Base-by-base conservation (phyloP, 2,797 vertebrate genomes). In the Pipistrellus nathusii region DNA sequence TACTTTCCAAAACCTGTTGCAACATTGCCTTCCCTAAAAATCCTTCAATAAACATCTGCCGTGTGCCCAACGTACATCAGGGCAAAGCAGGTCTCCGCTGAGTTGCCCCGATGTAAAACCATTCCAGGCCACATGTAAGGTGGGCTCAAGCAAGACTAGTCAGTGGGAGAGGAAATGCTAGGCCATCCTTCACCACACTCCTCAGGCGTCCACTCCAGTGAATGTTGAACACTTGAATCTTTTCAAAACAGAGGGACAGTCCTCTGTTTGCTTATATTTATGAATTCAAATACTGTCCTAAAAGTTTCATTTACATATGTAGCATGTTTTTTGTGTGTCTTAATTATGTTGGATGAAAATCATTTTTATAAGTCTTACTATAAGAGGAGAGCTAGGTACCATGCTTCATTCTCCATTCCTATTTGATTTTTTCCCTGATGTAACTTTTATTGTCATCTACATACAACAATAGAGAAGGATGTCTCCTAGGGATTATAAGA, bases 211-310 rank as follows among this genome's bases (percentile, higher is more conserved):
- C 21, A 51, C 17, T 51, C 48, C 64, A 55, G 41, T 46, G 23
- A 35, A 73, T 51, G 27, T 73, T 73, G 32, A 62, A 44, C 18
- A 85, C 17, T 51, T 21, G 62, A 72, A 35, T 80, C n/a, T 83
- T 94, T 81, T 71, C n/a, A 44, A 64, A 85, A 46, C 20, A 78
- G 14, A 82, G 18, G 25, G 51, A 30, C 6, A 2, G 6, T 38
- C 30, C 90, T 86, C 10, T 27, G 27, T 62, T 82, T 82, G 73
- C 53, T 95, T 93, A n/a, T 59, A 2, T 78, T 53, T 69, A 64
- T 48, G 5, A 62, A 51, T 87, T 91, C 68, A 77, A 51, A 57
- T 23, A 8, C 46, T 25, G n/a, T 55, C 21, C 38, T 35, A 73
- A 35, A 55, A 15, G 78, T 53, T 80, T 76, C 30, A 13, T 88